Evolutionary conservation across 1,140 invertebrate species (phyloP).

Genomic region (Platyscapa corneri): DNA sequence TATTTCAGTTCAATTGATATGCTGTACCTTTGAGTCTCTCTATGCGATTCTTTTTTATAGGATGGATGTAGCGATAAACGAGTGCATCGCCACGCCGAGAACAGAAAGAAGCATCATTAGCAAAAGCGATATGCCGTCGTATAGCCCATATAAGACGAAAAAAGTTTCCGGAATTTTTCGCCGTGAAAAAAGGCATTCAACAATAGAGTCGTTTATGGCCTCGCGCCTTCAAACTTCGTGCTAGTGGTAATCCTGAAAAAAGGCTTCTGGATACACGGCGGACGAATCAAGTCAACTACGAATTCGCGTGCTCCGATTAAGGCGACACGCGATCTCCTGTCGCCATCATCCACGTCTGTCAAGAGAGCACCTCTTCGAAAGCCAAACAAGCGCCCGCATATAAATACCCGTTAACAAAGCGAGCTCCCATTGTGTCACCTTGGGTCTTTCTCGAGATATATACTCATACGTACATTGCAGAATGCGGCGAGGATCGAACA

Average conservation of each 20-base stretch:
- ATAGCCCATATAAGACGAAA: too few species aligned
- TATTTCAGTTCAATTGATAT: background rate
- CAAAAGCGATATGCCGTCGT: background rate
- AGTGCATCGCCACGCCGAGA: too few species aligned
- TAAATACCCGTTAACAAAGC: conserved; percentile 36
- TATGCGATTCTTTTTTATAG: too few species aligned
- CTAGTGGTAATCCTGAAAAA: background rate
- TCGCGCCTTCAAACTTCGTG: background rate
- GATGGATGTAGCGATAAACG: background rate
- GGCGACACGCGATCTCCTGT: conserved; percentile 20
- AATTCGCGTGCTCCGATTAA: conserved; percentile 28
- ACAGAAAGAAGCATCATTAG: background rate
- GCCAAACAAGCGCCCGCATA: conserved; percentile 21
- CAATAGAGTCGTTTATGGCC: conserved; percentile 1
- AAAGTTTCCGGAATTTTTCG: too few species aligned
- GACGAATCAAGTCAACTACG: background rate
- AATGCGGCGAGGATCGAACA: background rate
- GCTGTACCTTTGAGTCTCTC: background rate
- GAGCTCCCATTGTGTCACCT: background rate
- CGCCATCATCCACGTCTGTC: background rate
- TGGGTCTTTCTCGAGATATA: background rate
- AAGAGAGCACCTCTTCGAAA: background rate
- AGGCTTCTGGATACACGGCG: background rate
- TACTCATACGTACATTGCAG: background rate
- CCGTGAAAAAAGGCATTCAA: too few species aligned